Conservation (phyloP, 2,113 vertebrate genomes). For the Loxodonta africana region DNA sequence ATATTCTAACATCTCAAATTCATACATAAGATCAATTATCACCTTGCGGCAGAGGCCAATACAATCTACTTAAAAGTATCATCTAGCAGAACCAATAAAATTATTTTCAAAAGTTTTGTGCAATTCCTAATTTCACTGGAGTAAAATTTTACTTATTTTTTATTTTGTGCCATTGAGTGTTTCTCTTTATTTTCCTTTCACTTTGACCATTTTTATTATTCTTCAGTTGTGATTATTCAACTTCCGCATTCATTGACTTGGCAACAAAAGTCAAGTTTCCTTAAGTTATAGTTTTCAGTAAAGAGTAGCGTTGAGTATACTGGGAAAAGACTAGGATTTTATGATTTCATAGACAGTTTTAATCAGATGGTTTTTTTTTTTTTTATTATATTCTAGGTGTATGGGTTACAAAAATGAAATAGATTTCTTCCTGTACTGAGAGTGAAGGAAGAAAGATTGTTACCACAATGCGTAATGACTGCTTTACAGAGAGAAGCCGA, state of each 20-base stretch:
- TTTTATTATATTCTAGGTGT: background rate
- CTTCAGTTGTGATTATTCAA: background rate
- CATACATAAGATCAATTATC: background rate
- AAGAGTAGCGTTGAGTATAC: background rate
- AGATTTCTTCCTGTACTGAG: background rate
- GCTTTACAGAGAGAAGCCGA: background rate
- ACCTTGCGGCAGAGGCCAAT: background rate
- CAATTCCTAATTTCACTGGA: background rate
- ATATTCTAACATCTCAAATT: slow-evolving; percentile 49
- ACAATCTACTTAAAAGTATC: background rate
- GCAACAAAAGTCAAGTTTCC: background rate
- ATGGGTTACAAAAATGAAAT: background rate
- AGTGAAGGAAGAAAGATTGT: background rate
- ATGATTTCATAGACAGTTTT: background rate
- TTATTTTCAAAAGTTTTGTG: slow-evolving; percentile 3
- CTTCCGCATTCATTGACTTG: slow-evolving; percentile 22
- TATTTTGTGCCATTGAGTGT: background rate
- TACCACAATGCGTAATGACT: background rate
- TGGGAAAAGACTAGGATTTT: background rate
- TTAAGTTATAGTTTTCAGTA: background rate
- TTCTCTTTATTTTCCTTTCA: slow-evolving; percentile 14
- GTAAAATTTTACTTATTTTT: too few relatives aligned
- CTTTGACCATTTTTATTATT: slow-evolving; percentile 30
- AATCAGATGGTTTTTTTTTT: too few relatives aligned
- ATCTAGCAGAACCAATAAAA: slow-evolving; percentile 19